Percentiles rank a stretch among this genome's conserved stretches.
Conservation (phyloP, 2,888 invertebrate genomes). For the Eristalis intricaria region DNA sequence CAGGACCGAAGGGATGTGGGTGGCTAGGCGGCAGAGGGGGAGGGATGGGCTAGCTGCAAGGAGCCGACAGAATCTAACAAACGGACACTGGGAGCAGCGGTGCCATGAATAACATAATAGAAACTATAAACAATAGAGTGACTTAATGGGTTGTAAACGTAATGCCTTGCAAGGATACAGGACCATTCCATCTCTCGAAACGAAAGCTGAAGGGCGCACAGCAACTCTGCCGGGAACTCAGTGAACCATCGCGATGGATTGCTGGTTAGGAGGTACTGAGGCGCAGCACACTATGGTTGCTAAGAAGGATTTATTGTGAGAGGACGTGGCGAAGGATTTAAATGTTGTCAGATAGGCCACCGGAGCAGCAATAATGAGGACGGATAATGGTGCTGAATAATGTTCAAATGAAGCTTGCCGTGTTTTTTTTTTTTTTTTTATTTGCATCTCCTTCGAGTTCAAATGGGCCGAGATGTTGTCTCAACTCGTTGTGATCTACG, state of each 20-base stretch:
- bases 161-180: constrained; percentile 28
- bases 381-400: constrained; percentile 50
- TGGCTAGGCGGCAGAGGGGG: not conserved
- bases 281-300: constrained; percentile 45
- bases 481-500: constrained; percentile 46
- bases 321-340: constrained; percentile 50
- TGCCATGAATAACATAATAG: constrained; percentile 65
- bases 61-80: constrained; percentile 39
- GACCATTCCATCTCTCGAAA: constrained; percentile 1
- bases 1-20: not conserved
- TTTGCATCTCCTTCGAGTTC: not conserved
- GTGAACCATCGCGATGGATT: constrained; percentile 54
- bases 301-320: constrained; percentile 46
- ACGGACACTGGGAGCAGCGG: constrained; percentile 41
- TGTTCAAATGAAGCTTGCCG: constrained; percentile 27
- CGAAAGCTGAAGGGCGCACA: not conserved
- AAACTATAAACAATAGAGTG: constrained; percentile 70
- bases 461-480: constrained; percentile 12
- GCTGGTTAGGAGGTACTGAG: constrained; percentile 57
- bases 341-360: constrained; percentile 56
- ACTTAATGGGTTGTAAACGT: constrained; percentile 70
- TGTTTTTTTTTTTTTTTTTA: not conserved
- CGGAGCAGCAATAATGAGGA: constrained; percentile 59
- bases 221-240: constrained; percentile 21
- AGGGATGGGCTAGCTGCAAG: not conserved